Evolutionary conservation across 2,113 vertebrate species (phyloP).

Genomic region (Peromyscus californicus): DNA sequence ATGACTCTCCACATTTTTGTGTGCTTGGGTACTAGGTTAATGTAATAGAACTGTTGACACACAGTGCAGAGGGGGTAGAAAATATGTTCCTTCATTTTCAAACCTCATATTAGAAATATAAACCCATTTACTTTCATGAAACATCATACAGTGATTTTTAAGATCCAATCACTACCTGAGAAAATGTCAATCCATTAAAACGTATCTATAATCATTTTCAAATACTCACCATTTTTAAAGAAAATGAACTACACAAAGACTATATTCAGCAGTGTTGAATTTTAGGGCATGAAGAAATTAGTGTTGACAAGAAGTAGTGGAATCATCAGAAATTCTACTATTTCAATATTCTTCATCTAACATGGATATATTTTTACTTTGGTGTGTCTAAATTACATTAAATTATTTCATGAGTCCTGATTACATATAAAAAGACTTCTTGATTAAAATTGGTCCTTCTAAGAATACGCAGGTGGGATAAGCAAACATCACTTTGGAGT

Average conservation of each 20-base stretch:
- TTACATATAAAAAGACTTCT: background rate
- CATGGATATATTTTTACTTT: slow-evolving; percentile 1
- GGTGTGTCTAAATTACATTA: slow-evolving; percentile 21
- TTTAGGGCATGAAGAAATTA: slow-evolving; percentile 52
- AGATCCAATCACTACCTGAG: slow-evolving; percentile 68
- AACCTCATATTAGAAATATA: slow-evolving; percentile 53
- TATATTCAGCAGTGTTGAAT: slow-evolving; percentile 36
- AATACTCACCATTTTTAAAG: background rate
- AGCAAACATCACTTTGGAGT: background rate
- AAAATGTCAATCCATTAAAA: slow-evolving; percentile 39
- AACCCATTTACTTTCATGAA: slow-evolving; percentile 65
- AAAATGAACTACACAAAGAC: slow-evolving; percentile 55
- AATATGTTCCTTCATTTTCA: slow-evolving; percentile 71
- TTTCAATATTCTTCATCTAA: background rate
- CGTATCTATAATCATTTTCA: slow-evolving; percentile 66
- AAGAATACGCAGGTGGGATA: background rate
- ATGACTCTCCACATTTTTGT: slow-evolving; percentile 43
- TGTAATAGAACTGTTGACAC: slow-evolving; percentile 57
- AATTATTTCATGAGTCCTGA: background rate
- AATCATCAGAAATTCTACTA: slow-evolving; percentile 3
- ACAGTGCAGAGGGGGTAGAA: slow-evolving; percentile 47
- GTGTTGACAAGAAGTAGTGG: background rate
- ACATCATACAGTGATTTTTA: slow-evolving; percentile 49
- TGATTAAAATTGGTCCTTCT: background rate
- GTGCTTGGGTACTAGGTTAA: background rate